A percentile compares a stretch with the other conserved stretches of the same genome.
Evolutionary conservation across 2,113 vertebrate species (phyloP).

Genomic region (Cygnus atratus): DNA sequence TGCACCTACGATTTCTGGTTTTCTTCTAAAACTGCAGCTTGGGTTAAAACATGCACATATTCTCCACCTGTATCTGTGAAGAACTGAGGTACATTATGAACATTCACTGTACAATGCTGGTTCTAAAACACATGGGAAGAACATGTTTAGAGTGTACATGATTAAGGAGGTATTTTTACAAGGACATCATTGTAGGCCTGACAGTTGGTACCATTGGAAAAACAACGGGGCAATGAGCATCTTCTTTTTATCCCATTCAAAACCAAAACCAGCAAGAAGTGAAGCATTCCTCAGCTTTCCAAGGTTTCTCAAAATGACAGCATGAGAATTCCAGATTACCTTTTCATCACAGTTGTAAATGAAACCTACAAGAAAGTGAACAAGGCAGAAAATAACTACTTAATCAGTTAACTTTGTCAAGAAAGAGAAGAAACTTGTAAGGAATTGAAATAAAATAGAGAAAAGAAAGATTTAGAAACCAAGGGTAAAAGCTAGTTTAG

Average conservation of each 20-base stretch:
- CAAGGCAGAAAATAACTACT: neutral
- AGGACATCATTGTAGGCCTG: neutral
- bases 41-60: neutral
- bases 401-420: neutral
- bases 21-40: neutral
- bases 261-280: neutral
- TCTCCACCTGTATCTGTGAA: neutral
- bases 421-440: neutral
- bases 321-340: neutral
- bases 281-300: neutral
- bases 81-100: neutral
- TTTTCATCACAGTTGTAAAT: constrained; percentile 73
- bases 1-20: neutral
- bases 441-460: neutral
- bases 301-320: neutral
- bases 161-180: constrained; percentile 10
- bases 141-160: neutral
- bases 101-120: neutral
- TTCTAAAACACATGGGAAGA: neutral
- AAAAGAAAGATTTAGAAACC: neutral
- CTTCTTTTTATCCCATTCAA: neutral
- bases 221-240: neutral
- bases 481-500: neutral
- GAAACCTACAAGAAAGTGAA: constrained; percentile 44
- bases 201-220: neutral